phyloP scores from a whole-genome alignment of 1,140 invertebrate species.

The Cheumatopsyche charites region DNA sequence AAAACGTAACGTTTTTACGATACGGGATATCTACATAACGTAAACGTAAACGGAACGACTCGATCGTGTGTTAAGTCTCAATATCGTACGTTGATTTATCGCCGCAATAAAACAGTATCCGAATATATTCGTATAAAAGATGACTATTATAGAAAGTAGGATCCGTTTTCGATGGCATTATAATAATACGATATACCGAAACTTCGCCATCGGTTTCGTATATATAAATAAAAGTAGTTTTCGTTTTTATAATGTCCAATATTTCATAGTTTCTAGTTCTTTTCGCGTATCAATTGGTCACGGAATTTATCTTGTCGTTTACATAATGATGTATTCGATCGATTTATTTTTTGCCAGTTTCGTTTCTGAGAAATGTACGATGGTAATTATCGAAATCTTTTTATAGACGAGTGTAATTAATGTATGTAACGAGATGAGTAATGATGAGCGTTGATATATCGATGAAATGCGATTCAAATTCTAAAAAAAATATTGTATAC shows the following conservation, averaged over 20 bases:
- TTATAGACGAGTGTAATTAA: background rate
- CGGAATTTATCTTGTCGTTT: background rate
- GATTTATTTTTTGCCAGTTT: background rate
- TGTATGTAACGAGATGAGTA: constrained; percentile 3
- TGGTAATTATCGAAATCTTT: background rate
- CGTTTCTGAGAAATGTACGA: background rate
- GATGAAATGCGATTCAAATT: constrained; percentile 1
- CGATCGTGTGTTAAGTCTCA: constrained; percentile 10
- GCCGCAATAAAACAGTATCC: constrained; percentile 2
- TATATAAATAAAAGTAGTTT: background rate
- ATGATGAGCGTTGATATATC: background rate
- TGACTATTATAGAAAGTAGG: background rate
- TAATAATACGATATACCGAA: constrained; percentile 6
- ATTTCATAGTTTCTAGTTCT: background rate
- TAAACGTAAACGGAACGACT: too few relatives aligned
- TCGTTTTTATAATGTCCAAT: constrained; percentile 11
- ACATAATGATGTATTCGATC: background rate
- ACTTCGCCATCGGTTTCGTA: background rate
- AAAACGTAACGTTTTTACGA: background rate
- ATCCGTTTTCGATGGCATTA: constrained; percentile 17
- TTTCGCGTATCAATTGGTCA: background rate
- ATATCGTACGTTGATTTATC: constrained; percentile 7
- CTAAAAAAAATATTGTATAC: too few relatives aligned
- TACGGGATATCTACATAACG: too few relatives aligned
- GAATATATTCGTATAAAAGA: background rate